Base-by-base conservation (phyloP, 2,888 invertebrate genomes). In the Atherix ibis region DNA sequence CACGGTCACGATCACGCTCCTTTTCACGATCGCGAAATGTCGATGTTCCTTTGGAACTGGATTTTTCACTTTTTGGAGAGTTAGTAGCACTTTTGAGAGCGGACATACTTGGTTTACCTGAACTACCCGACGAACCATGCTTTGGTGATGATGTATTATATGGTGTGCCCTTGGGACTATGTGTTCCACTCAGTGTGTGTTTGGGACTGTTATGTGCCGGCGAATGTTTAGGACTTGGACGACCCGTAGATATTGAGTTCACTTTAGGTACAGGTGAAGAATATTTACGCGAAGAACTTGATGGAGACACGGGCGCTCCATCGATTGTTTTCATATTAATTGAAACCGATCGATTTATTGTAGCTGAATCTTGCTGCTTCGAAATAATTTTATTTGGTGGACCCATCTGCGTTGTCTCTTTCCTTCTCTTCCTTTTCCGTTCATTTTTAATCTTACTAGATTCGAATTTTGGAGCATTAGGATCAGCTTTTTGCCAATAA, bases 61-160 rank as follows among this genome's bases (percentile, higher is more conserved):
- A 67, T 43, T 68, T 70, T 14, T 68, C 66, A 31, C 66, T 67
- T 52, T 73, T 74, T 2, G 77, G 76, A 2, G 78, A 76, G 49
- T 73, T 73, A 2, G 76, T 68, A 2, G 84, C 83, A 24, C 79
- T 85, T 53, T 87, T 87, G 15, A 87, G 58, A 1, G 85, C 74
- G 0, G 84, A 83, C 82, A 88, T 84, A 49, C 85, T 85, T 1
- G 87, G 87, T 51, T 88, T 88, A 1, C 87, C 87, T 2, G 82
- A 76, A 10, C 76, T 68, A 1, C 73, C 70, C 16, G 64, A 65
- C 1, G 73, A 71, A 46, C 69, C 68, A 46, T 83, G 83, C 54
- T 84, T 85, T 14, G 85, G 84, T 12, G 83, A 83, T 10, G 76
- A 74, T 13, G 77, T 73, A 32, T 76, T 76, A 52, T 81, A 82